A percentile compares a stretch with the other conserved stretches of the same genome.
phyloP scores from a whole-genome alignment of 1,140 invertebrate species.

The Caenorhabditis brenneri region DNA sequence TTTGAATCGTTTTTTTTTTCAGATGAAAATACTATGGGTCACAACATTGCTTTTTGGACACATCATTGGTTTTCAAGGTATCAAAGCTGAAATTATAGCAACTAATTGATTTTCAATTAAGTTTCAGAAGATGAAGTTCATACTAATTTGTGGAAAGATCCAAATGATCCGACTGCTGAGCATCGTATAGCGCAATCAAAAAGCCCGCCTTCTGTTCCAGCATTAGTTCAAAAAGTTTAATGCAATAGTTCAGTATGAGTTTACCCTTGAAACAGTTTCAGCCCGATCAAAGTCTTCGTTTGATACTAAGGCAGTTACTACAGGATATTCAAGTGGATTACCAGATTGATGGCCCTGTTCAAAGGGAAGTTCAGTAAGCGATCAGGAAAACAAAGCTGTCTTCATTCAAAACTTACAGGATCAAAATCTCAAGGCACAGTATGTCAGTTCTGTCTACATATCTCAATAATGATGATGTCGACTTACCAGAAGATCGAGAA shows the following conservation, averaged over 20 bases:
- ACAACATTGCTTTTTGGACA: not conserved
- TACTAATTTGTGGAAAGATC: not conserved
- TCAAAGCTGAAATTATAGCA: not conserved
- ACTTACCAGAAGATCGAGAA: not conserved
- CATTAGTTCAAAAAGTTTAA: not conserved
- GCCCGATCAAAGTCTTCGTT: conserved; percentile 13
- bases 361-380: conserved; percentile 1
- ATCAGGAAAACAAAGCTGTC: not conserved
- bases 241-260: not conserved
- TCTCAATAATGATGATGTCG: not conserved
- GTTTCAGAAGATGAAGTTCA: not conserved
- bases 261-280: not conserved
- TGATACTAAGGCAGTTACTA: conserved; percentile 3
- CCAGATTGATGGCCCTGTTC: not conserved
- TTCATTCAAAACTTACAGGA: not conserved
- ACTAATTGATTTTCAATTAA: not conserved
- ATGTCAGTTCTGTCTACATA: conserved; percentile 17
- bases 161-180: not conserved
- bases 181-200: not conserved
- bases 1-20: not conserved
- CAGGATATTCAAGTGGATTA: conserved; percentile 9
- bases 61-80: not conserved
- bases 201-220: not conserved
- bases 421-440: not conserved
- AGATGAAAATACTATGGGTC: conserved; percentile 22